A percentile compares a stretch with the other conserved stretches of the same genome.
phyloP scores from a whole-genome alignment of 2,888 invertebrate genomes.

The Amphipyra tragopoginis region DNA sequence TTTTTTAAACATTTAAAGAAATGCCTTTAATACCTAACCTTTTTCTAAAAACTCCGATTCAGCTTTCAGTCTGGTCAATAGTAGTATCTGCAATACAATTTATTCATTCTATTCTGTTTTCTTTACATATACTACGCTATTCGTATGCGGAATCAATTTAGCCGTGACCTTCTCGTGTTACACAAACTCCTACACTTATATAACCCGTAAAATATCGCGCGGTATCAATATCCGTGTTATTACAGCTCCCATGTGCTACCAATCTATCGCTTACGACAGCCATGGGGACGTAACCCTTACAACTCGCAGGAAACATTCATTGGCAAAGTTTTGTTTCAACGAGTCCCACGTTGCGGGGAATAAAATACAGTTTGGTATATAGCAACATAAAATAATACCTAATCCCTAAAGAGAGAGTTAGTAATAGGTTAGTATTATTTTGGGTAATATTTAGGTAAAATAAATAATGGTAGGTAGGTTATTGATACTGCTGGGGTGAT shows the following conservation, averaged over 20 bases:
- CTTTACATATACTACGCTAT: too few relatives aligned
- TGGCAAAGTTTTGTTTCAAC: conserved; percentile 35
- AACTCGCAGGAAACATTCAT: conserved; percentile 37
- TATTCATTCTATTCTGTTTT: too few relatives aligned
- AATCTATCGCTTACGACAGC: conserved; percentile 32
- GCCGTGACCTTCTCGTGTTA: too few relatives aligned
- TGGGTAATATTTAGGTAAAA: too few relatives aligned
- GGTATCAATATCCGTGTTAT: conserved; percentile 39
- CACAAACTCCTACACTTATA: too few relatives aligned
- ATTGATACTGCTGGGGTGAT: too few relatives aligned
- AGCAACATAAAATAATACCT: conserved; percentile 1
- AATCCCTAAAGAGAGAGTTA: background rate
- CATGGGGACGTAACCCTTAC: conserved; percentile 19
- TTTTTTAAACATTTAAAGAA: too few relatives aligned
- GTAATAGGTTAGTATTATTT: background rate
- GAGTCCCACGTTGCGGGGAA: conserved; percentile 13
- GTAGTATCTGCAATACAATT: too few relatives aligned
- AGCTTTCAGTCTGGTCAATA: too few relatives aligned
- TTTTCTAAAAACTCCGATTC: too few relatives aligned
- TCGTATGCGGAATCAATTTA: background rate
- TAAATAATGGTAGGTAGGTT: too few relatives aligned
- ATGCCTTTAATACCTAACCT: too few relatives aligned
- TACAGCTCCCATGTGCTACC: conserved; percentile 33
- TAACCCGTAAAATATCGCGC: background rate
- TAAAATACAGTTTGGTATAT: conserved; percentile 4